phyloP scores from a whole-genome alignment of 2,113 vertebrate genomes.

The Murina feae region DNA sequence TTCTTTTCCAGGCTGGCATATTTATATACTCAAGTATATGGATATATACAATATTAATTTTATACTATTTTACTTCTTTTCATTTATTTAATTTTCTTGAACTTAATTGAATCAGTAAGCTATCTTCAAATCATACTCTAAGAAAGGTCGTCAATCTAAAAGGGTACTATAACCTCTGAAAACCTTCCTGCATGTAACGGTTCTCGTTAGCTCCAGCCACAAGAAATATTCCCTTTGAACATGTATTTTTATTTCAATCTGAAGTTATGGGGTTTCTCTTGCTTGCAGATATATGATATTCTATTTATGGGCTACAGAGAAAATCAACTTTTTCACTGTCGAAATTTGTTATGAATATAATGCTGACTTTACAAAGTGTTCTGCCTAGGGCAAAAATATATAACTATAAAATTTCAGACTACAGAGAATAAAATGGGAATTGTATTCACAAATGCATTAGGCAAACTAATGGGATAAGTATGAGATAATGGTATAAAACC shows the following conservation, averaged over 20 bases:
- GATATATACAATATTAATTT: not conserved
- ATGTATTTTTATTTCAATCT: constrained; percentile 34
- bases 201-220: not conserved
- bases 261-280: not conserved
- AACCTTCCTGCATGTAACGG: not conserved
- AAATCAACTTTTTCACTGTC: constrained; percentile 19
- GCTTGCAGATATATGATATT: not conserved
- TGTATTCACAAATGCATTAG: constrained; percentile 18
- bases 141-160: not conserved
- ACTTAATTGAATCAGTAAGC: not conserved
- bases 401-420: not conserved
- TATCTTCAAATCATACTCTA: not conserved
- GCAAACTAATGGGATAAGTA: constrained; percentile 19
- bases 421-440: not conserved
- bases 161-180: not conserved
- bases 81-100: not conserved
- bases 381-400: not conserved
- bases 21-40: not conserved
- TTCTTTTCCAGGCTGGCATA: not conserved
- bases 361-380: not conserved
- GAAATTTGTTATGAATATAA: not conserved
- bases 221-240: not conserved
- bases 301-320: not conserved
- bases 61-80: not conserved
- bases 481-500: not conserved